phyloP scores from a whole-genome alignment of 1,140 invertebrate genomes.

The Pogonomyrmex barbatus region DNA sequence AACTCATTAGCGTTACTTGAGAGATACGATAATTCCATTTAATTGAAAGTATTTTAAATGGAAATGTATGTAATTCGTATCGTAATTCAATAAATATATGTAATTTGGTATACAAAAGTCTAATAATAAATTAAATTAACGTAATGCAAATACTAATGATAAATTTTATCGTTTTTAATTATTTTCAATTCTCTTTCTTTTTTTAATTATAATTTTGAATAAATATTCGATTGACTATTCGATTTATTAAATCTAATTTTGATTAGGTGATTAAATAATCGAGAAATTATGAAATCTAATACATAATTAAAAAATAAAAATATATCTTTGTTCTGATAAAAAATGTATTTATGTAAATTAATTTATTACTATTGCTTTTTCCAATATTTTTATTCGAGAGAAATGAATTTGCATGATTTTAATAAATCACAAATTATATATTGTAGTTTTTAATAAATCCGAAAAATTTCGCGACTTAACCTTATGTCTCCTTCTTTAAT shows the following conservation, averaged over 20 bases:
- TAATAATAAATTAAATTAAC: background rate
- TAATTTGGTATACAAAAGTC: background rate
- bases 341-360: background rate
- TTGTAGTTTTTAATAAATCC: background rate
- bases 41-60: background rate
- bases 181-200: background rate
- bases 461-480: background rate
- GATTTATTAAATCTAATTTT: no score
- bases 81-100: background rate
- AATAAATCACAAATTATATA: background rate
- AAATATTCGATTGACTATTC: no score
- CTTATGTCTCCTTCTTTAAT: background rate
- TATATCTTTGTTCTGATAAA: background rate
- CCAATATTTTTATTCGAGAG: background rate
- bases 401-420: background rate
- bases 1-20: background rate
- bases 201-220: no score
- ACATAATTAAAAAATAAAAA: constrained; percentile 6
- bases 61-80: background rate
- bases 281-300: background rate
- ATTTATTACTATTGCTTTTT: background rate
- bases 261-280: background rate
- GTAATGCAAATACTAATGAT: background rate
- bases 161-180: background rate
- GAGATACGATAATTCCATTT: background rate